Conservation (phyloP, 2,888 invertebrate genomes). For the Megalurothrips usitatus region DNA sequence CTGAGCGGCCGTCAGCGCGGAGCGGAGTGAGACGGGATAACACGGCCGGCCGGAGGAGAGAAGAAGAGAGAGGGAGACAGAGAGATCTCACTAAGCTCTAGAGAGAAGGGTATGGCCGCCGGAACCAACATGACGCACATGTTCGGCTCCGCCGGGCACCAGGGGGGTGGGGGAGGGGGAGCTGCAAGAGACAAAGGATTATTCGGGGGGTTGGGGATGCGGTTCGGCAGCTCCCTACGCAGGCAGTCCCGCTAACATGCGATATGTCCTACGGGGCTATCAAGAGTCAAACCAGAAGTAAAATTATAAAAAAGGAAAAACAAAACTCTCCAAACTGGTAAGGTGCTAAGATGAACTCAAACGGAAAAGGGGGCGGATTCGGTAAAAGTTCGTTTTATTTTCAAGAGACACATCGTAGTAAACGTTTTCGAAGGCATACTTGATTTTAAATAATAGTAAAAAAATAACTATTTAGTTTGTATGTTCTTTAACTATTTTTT, state of each 20-base stretch:
- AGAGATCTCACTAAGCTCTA: neutral
- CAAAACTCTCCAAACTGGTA: neutral
- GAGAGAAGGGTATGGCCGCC: neutral
- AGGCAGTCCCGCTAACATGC: slow-evolving; percentile 24
- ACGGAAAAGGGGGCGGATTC: neutral
- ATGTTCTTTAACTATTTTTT: neutral
- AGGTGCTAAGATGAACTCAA: neutral
- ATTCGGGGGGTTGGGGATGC: neutral
- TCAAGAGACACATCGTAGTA: no score
- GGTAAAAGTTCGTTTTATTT: neutral
- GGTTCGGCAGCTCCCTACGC: slow-evolving; percentile 17
- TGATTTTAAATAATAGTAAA: no score
- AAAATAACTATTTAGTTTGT: neutral
- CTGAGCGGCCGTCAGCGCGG: neutral
- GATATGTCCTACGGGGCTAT: slow-evolving; percentile 21
- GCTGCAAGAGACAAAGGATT: slow-evolving; percentile 2
- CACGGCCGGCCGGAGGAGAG: neutral
- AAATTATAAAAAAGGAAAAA: neutral
- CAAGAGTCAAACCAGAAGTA: slow-evolving; percentile 25
- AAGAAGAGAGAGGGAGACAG: no score
- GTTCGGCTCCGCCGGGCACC: neutral
- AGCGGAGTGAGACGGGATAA: neutral
- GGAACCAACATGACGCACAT: neutral
- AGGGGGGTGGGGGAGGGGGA: neutral
- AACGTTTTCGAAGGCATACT: no score